Conservation (phyloP, 2,888 invertebrate species). For the Platynereis dumerilii region DNA sequence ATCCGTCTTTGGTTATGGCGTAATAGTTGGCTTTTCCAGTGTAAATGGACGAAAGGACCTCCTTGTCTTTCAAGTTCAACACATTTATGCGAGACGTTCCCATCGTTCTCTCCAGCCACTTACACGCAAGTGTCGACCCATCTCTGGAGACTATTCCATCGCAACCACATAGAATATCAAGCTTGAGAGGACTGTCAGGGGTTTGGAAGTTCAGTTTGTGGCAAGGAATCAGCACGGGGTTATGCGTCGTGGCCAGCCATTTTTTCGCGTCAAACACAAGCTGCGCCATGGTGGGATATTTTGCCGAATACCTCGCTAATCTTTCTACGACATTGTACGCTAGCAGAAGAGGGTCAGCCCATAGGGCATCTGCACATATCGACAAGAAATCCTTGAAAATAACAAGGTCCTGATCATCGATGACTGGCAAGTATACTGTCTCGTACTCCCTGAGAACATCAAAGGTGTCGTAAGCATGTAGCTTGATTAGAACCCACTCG, state of each 20-base stretch:
- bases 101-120: slow-evolving; percentile 4
- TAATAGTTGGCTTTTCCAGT: slow-evolving; percentile 13
- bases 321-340: slow-evolving; percentile 18
- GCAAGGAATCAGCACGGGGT: slow-evolving; percentile 25
- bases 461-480: slow-evolving; percentile 22
- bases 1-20: slow-evolving; percentile 14
- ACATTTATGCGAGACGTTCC: slow-evolving; percentile 3
- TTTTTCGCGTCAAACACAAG: slow-evolving; percentile 19
- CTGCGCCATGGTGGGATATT: background rate
- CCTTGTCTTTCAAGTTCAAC: slow-evolving; percentile 18
- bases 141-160: slow-evolving; percentile 22
- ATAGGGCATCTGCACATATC: slow-evolving; percentile 22
- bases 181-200: slow-evolving; percentile 27
- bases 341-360: slow-evolving; percentile 19
- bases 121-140: slow-evolving; percentile 16
- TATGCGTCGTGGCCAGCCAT: slow-evolving; percentile 13
- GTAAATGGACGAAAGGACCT: slow-evolving; percentile 7
- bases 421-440: background rate
- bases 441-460: slow-evolving; percentile 22
- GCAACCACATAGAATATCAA: slow-evolving; percentile 12
- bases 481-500: slow-evolving; percentile 18
- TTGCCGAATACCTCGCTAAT: background rate
- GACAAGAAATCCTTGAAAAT: slow-evolving; percentile 22
- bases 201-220: slow-evolving; percentile 14
- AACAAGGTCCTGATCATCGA: background rate